Evolutionary conservation across 2,113 vertebrate genomes (phyloP).

Genomic region (Pedionomus torquatus): DNA sequence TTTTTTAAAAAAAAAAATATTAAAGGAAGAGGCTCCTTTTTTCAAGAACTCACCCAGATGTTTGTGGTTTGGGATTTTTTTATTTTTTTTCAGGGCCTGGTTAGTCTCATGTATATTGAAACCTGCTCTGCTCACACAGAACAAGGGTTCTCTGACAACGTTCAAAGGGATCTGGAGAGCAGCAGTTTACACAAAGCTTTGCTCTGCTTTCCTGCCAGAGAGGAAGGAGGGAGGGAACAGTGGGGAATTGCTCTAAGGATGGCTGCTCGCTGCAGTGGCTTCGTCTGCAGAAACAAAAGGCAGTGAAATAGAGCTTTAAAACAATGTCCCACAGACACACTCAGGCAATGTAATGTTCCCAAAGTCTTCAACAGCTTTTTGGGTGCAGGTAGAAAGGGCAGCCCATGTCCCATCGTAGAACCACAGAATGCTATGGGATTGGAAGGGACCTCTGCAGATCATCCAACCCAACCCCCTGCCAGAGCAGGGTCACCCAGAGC

Average conservation of each 20-base stretch:
- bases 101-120: slow-evolving; percentile 37
- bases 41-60: slow-evolving; percentile 5
- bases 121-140: not conserved
- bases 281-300: not conserved
- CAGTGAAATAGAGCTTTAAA: not conserved
- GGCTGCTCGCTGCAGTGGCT: not conserved
- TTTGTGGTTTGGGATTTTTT: slow-evolving; percentile 8
- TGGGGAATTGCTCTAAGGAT: not conserved
- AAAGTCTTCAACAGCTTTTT: not conserved
- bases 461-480: too few species aligned
- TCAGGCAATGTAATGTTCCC: rapidly evolving
- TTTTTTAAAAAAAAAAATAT: not conserved
- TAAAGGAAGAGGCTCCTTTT: not conserved
- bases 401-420: not conserved
- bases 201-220: not conserved
- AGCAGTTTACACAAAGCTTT: not conserved
- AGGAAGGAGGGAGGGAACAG: not conserved
- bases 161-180: slow-evolving; percentile 30
- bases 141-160: not conserved
- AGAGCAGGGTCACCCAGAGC: too few species aligned
- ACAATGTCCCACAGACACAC: not conserved
- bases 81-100: not conserved
- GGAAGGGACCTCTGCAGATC: too few species aligned
- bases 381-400: not conserved
- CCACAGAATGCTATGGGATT: too few species aligned